Evolutionary conservation across 2,113 vertebrate genomes (phyloP).

Genomic region (Lontra canadensis): DNA sequence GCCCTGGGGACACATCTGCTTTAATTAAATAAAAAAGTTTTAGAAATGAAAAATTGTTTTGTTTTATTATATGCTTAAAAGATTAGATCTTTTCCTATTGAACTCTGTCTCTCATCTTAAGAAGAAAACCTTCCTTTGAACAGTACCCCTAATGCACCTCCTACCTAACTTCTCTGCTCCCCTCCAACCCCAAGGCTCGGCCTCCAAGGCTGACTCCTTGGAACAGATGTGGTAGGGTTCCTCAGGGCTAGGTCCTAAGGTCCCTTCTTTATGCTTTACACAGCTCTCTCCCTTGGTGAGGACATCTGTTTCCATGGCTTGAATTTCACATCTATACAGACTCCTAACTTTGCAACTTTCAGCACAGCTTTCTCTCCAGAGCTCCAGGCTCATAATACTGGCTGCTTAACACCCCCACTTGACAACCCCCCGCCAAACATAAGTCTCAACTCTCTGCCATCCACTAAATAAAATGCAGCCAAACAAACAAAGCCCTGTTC

Average conservation of each 20-base stretch:
- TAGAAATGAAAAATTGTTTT: constrained; percentile 22
- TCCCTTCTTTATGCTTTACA: not conserved
- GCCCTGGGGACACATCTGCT: not conserved
- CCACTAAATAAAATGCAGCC: not conserved
- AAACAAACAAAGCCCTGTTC: not conserved
- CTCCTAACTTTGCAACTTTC: not conserved
- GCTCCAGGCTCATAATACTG: not conserved
- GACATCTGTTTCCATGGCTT: not conserved
- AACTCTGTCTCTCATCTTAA: not conserved
- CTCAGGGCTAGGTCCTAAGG: not conserved
- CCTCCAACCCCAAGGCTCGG: not conserved
- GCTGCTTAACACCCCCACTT: not conserved
- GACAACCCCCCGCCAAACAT: not conserved
- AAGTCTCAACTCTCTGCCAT: not conserved
- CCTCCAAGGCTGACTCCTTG: not conserved
- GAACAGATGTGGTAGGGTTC: not conserved
- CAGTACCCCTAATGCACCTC: not conserved
- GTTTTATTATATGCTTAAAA: constrained; percentile 20
- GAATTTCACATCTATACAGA: not conserved
- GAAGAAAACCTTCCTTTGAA: not conserved
- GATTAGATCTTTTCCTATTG: not conserved
- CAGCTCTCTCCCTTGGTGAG: not conserved
- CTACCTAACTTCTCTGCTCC: not conserved
- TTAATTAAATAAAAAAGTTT: constrained; percentile 19
- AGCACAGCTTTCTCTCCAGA: not conserved